A percentile compares a stretch with the other conserved stretches of the same genome.
These are phyloP conservation scores for Panurus biarmicus DNA, from an alignment of 2,113 vertebrate species.

Conservation along the genomic window DNA sequence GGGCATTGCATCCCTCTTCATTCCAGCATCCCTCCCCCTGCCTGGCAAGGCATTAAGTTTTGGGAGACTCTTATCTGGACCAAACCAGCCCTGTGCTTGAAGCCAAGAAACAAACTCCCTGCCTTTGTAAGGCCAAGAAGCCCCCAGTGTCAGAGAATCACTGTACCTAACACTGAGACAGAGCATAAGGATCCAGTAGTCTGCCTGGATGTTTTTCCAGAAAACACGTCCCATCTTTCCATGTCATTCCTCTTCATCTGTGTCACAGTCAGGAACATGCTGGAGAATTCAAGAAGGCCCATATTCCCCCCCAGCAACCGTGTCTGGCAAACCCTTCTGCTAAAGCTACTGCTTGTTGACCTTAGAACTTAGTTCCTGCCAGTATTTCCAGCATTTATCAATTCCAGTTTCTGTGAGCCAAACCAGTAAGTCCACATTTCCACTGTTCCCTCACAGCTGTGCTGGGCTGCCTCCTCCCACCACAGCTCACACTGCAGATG, in stretches of 20 bases:
- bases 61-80: background rate
- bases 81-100: too few species aligned
- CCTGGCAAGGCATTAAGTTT: background rate
- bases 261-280: background rate
- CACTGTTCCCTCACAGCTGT: accelerated
- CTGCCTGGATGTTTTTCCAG: background rate
- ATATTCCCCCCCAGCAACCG: background rate
- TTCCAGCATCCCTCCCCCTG: background rate
- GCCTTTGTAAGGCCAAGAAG: background rate
- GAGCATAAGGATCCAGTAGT: accelerated
- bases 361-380: background rate
- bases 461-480: background rate
- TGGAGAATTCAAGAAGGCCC: accelerated
- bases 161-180: accelerated
- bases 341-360: background rate
- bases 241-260: accelerated
- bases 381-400: background rate
- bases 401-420: background rate
- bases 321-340: background rate
- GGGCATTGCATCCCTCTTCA: background rate
- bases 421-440: background rate
- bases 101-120: background rate
- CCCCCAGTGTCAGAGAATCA: background rate
- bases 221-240: accelerated
- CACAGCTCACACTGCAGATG: background rate